Base-by-base conservation (phyloP, 2,797 vertebrate species). In the Phoebastria nigripes region DNA sequence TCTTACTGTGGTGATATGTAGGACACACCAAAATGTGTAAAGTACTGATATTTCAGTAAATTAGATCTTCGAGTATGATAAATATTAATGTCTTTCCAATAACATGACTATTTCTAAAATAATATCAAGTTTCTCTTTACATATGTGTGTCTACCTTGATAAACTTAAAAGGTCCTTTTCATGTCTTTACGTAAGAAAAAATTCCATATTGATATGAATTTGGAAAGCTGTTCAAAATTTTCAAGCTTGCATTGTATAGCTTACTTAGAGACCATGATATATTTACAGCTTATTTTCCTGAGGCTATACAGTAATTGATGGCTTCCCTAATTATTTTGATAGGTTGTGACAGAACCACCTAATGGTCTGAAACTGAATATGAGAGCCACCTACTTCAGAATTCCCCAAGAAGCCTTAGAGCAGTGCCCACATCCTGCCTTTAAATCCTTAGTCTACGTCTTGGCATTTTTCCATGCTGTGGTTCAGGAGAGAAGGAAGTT, bases 401-500 rank as follows among this genome's bases (percentile, higher is more conserved):
- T 99, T 92, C 96, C 99, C 15, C 83, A 93, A 0, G 98, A 99
- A 29, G 95, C 97, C 71, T 97, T 99, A 88, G 96, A 97, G 31
- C 71, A 97, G 15, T 99, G 99, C 91, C 98, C 98, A 0, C 99
- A 99, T 94, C 97, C 98, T 3, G 98, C 98, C 21, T 99, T 99
- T 97, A 98, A 98, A 95, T 96, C 99, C 59, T 98, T 99, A 94
- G 98, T 99, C 69, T 99, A 98, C 0, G 99, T 99, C 93, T 94
- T 99, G 96, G 98, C 99, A 5, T 99, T 99, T 95, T 99, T 99
- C 98, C 99, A 99, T 2, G 99, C 99, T 1, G 99, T 99, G 93
- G 99, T 99, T 65, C 99, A 99, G 96, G 99, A 99, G 97, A 98
- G 99, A 41, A 98, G 99, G 91, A 99, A 99, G 95, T 99, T 99